A percentile compares a stretch with the other conserved stretches of the same genome.
Conservation (phyloP, 2,113 vertebrate genomes). For the Urocitellus parryii region DNA sequence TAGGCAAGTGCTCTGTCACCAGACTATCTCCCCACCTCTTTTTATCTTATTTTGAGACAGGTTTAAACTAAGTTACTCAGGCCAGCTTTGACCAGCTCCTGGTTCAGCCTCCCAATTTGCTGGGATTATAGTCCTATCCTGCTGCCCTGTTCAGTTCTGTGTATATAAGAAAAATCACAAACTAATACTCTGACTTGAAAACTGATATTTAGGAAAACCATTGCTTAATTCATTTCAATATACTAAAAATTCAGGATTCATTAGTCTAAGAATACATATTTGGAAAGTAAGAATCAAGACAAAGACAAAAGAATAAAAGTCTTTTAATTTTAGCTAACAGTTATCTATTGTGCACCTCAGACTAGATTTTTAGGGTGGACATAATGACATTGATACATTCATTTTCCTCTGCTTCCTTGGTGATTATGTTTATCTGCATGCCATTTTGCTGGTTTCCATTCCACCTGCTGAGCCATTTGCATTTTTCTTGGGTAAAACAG, state of each 20-base stretch:
- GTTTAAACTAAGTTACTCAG: background rate
- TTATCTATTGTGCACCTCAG: background rate
- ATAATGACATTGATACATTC: background rate
- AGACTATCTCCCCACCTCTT: background rate
- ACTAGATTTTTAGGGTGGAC: background rate
- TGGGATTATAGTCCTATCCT: background rate
- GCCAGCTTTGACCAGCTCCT: background rate
- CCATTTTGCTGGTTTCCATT: background rate
- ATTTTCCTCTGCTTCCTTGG: background rate
- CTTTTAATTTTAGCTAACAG: background rate
- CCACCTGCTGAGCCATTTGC: too few species aligned
- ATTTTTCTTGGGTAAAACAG: background rate
- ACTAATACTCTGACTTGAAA: background rate
- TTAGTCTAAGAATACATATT: background rate
- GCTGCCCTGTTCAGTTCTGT: background rate
- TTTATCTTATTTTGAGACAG: background rate
- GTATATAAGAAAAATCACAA: background rate
- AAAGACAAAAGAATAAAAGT: background rate
- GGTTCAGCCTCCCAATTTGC: background rate
- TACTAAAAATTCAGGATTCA: background rate
- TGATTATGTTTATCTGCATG: background rate
- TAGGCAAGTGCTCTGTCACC: background rate
- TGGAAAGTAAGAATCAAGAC: background rate
- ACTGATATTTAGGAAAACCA: background rate
- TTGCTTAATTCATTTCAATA: background rate